Percentiles rank a stretch among this genome's conserved stretches.
Evolutionary conservation across 2,113 vertebrate species (phyloP).

Genomic region (Poecilia latipinna): DNA sequence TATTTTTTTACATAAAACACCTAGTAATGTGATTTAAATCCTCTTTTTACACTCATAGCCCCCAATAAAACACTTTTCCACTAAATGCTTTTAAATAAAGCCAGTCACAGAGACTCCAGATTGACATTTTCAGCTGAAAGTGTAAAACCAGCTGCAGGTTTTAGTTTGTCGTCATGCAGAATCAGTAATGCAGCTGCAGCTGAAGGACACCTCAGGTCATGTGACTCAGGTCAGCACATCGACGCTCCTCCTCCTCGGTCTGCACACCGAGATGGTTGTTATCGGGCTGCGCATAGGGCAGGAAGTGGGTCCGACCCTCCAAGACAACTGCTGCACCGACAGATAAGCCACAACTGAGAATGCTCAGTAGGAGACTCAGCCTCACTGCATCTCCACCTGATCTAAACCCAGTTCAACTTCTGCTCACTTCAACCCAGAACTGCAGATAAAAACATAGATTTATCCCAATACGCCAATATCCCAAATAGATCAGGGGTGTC

Average conservation of each 20-base stretch:
- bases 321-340: constrained; percentile 45
- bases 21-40: too few species aligned
- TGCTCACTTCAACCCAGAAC: not conserved
- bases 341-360: constrained; percentile 52
- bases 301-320: constrained; percentile 51
- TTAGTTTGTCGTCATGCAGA: too few species aligned
- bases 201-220: constrained; percentile 10
- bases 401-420: too few species aligned
- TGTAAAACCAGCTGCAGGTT: too few species aligned
- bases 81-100: too few species aligned
- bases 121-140: too few species aligned
- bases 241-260: not conserved
- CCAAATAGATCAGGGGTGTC: too few species aligned
- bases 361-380: not conserved
- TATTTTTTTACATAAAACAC: too few species aligned
- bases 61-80: too few species aligned
- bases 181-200: not conserved
- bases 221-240: constrained; percentile 12
- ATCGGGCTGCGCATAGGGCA: constrained; percentile 58
- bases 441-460: not conserved
- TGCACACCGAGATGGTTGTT: constrained; percentile 61
- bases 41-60: too few species aligned
- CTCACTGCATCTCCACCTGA: not conserved
- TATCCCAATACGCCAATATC: too few species aligned
- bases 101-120: too few species aligned